Evolutionary conservation across 1,140 invertebrate genomes (phyloP).

Genomic region (Pogonognathellus flavescens): DNA sequence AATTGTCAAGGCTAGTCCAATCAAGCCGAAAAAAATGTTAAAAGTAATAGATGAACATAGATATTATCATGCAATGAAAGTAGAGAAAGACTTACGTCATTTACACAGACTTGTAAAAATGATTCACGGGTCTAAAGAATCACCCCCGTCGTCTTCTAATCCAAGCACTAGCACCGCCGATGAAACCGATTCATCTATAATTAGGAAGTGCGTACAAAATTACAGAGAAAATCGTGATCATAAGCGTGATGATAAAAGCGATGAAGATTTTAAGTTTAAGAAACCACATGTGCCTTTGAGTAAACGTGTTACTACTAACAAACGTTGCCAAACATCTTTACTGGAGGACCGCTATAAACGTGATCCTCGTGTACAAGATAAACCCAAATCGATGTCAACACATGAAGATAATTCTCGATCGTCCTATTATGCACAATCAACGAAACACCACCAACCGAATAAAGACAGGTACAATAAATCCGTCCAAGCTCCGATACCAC

Average conservation of each 20-base stretch:
- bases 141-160: not conserved
- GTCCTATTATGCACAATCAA: not conserved
- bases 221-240: not conserved
- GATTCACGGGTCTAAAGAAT: not conserved
- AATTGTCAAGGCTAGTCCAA: not conserved
- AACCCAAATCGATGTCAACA: not conserved
- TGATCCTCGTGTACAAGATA: too few relatives aligned
- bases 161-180: slow-evolving; percentile 1
- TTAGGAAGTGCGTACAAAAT: slow-evolving; percentile 5
- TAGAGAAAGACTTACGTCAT: slow-evolving; percentile 30
- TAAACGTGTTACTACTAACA: not conserved
- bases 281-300: not conserved
- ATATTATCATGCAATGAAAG: slow-evolving; percentile 25
- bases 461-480: not conserved
- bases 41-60: slow-evolving; percentile 42
- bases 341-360: not conserved
- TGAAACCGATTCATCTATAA: slow-evolving; percentile 5
- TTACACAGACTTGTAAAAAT: slow-evolving; percentile 3
- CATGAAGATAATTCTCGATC: not conserved
- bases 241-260: not conserved
- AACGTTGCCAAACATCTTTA: not conserved
- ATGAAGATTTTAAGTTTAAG: not conserved
- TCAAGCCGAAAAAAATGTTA: not conserved
- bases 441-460: not conserved
- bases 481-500: not conserved